Evolutionary conservation across 2,888 invertebrate genomes (phyloP).

Genomic region (Diaphora mendica): DNA sequence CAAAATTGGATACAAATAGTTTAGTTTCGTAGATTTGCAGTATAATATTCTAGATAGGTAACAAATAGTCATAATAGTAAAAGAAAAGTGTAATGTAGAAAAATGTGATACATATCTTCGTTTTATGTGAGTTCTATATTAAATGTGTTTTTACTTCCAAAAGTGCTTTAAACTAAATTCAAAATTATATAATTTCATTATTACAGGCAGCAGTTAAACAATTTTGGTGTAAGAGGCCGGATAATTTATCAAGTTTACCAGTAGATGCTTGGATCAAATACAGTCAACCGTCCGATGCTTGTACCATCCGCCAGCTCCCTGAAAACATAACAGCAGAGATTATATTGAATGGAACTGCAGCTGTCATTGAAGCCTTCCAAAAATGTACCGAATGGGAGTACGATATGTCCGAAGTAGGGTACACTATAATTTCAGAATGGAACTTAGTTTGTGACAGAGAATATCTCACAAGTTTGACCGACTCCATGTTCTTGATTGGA

Average conservation of each 20-base stretch:
- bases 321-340: slow-evolving; percentile 69
- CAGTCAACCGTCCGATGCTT: slow-evolving; percentile 88
- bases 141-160: background rate
- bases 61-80: background rate
- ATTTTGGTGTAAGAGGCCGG: slow-evolving; percentile 90
- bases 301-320: slow-evolving; percentile 83
- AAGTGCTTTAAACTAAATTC: background rate
- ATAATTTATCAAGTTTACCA: slow-evolving; percentile 83
- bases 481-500: slow-evolving; percentile 92
- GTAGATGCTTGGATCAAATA: slow-evolving; percentile 88
- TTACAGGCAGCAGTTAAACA: slow-evolving; percentile 87
- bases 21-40: background rate
- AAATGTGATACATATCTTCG: no score
- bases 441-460: slow-evolving; percentile 91
- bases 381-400: slow-evolving; percentile 88
- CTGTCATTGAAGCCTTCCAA: slow-evolving; percentile 71
- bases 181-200: background rate
- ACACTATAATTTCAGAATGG: slow-evolving; percentile 92
- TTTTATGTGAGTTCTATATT: background rate
- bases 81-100: background rate
- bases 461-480: slow-evolving; percentile 89
- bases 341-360: slow-evolving; percentile 74
- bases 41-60: no score
- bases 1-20: background rate
- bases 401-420: slow-evolving; percentile 85